phyloP scores from a whole-genome alignment of 2,113 vertebrate species.

The Etia nguti region DNA sequence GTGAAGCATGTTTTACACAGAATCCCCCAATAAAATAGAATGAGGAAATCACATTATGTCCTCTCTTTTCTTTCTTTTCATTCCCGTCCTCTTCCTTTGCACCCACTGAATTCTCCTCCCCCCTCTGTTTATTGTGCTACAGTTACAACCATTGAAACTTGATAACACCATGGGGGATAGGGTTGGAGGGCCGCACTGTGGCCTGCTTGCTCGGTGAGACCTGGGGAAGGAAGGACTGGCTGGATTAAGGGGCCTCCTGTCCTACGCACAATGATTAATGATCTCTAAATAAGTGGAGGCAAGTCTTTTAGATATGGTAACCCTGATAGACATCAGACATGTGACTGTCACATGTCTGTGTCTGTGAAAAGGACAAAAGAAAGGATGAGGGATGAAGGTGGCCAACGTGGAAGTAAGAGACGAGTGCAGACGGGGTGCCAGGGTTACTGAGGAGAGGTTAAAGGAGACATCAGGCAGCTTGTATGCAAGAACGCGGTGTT shows the following conservation, averaged over 20 bases:
- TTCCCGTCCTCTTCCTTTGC: conserved; percentile 20
- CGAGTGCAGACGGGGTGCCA: conserved; percentile 31
- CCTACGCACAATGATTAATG: conserved; percentile 84
- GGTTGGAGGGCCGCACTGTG: conserved; percentile 38
- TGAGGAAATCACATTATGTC: conserved; percentile 35
- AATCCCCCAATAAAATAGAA: conserved; percentile 11
- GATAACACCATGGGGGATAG: conserved; percentile 77
- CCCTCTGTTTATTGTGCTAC: conserved; percentile 72
- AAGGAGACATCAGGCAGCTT: conserved; percentile 31
- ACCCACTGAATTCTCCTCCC: conserved; percentile 31
- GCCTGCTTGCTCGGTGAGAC: conserved; percentile 56
- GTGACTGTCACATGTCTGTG: conserved; percentile 42
- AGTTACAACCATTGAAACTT: conserved; percentile 76
- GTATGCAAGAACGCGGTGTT: conserved; percentile 16
- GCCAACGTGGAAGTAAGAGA: conserved; percentile 40
- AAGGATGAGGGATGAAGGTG: conserved; percentile 34
- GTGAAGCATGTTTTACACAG: neutral
- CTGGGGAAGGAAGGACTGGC: conserved; percentile 48
- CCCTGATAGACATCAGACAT: conserved; percentile 67
- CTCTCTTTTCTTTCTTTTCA: conserved; percentile 29
- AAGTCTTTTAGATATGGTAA: conserved; percentile 64
- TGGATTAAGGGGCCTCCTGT: conserved; percentile 81
- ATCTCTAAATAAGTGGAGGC: conserved; percentile 68
- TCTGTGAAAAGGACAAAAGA: conserved; percentile 39
- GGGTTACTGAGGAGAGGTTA: conserved; percentile 43